Evolutionary conservation across 2,113 vertebrate genomes (phyloP), one percentile per base, ranked within the genome.

Genomic region (Paraplagusia blochii): DNA sequence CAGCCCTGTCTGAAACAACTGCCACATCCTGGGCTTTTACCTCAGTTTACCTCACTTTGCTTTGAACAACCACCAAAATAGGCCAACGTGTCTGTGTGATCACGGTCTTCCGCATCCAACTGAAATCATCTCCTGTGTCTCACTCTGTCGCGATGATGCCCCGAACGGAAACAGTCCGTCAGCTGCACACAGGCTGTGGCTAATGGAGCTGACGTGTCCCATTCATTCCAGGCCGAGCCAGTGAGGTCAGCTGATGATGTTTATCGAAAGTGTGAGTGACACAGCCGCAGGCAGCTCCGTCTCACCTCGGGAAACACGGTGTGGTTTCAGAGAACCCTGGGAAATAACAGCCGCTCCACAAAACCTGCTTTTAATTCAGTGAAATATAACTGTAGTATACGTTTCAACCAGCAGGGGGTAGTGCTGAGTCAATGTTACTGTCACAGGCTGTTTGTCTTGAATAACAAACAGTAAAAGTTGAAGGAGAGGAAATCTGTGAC

Each of bases 181-280:
- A 62, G 50, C 56, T 61, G 7, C 60, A 45, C 49, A 18, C 49
- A 59, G 63, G n/a, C 44, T 58, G 11, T 69, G 76, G 72, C 54
- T 51, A 50, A 55, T 73, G 40, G 33, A 29, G 60, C 49, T 59
- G 77, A 74, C 22, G 44, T 14, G 46, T 58, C 69, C 66, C 53
- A 42, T 76, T 81, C 44, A 55, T 72, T 64, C 53, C 62, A 77
- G 73, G 76, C 76, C 59, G 48, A 62, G 22, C 6, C 3, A 29
- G 49, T 53, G 63, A 65, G 67, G 50, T 88, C 84, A 86, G 77
- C 69, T 79, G 76, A 78, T 48, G 70, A 60, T 72, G 67, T 44
- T 53, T 38, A 45, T 61, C 39, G 10, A 42, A 57, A 18, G 61
- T 33, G 18, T 51, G 46, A 12, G 12, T 66, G 65, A 72, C 53